Base-by-base conservation (phyloP, 2,113 vertebrate species). In the Erythrocercus mccallii region DNA sequence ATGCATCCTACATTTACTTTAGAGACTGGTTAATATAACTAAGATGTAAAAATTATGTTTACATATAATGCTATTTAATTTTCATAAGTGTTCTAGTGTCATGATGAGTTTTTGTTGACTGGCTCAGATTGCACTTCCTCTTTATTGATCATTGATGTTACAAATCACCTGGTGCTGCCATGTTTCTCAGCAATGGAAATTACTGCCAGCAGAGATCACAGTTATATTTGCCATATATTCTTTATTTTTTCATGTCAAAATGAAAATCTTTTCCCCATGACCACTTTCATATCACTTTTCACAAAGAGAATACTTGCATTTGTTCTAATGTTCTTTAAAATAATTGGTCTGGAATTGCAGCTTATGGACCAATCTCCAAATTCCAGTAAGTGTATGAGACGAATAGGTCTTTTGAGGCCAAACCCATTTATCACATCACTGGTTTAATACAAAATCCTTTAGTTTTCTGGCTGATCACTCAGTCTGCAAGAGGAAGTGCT, bases 401-500 rank as follows among this genome's bases (percentile, higher is more conserved):
- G 30, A 62, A 87, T 50, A 89, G 58, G 51, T 33, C 45, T 85
- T 78, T 60, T 50, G 54, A 90, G 80, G 60, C 31, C 66, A 86
- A 95, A 89, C 1, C 14, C n/a, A 91, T 93, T 90, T 89, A 54
- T 90, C 76, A 96, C 42, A 77, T 89, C 48, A 82, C 61, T 81
- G 35, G 45, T 78, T 92, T 92, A 88, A 87, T 71, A 81, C 22
- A 76, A 61, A 89, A 71, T 50, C 48, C 68, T 95, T 73, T 58
- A 37, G 62, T 92, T 51, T 86, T 54, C 37, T 81, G 33, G 54
- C 25, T 73, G 58, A 69, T 88, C 51, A 51, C 48, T 65, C 61
- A 47, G 51, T 42, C 45, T 84, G 27, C 56, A 86, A 68, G 10
- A 85, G 44, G 40, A 86, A 81, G 19, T 73, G 83, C 82, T 87